Conservation (phyloP, 2,797 vertebrate species). For the Fistularia tabacaria region DNA sequence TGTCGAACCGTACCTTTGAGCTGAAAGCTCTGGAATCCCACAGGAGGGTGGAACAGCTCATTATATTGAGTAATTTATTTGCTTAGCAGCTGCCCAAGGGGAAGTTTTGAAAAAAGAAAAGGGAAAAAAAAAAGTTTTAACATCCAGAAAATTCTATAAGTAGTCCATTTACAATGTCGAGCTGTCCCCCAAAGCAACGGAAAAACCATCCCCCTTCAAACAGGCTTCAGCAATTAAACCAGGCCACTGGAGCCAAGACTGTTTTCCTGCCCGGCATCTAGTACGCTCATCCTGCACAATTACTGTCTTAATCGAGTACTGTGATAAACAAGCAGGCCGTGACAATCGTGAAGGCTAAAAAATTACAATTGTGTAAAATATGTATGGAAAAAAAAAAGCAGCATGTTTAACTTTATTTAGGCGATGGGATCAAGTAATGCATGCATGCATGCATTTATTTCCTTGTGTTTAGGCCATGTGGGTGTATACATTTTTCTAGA, state of each 20-base stretch:
- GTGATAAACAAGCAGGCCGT: constrained; percentile 14
- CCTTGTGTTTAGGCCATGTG: no score
- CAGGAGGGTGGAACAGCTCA: constrained; percentile 53
- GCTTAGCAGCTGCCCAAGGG: constrained; percentile 59
- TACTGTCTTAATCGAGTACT: constrained; percentile 32
- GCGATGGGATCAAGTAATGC: no score
- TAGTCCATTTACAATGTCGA: constrained; percentile 65
- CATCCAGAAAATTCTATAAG: constrained; percentile 69
- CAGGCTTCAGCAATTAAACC: constrained; percentile 52
- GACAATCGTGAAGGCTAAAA: constrained; percentile 13
- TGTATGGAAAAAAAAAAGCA: no score
- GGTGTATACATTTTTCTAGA: no score
- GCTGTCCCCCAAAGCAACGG: constrained; percentile 59
- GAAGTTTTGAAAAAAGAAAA: neutral
- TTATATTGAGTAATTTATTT: constrained; percentile 73
- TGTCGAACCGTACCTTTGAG: constrained; percentile 59
- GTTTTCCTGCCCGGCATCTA: constrained; percentile 46
- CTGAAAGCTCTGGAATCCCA: constrained; percentile 52
- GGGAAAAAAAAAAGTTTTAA: constrained; percentile 62
- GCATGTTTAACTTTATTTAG: no score
- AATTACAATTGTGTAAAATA: no score
- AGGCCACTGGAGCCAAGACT: constrained; percentile 47
- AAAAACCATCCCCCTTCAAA: constrained; percentile 36
- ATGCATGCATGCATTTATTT: no score
- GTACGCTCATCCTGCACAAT: constrained; percentile 39